phyloP scores from a whole-genome alignment of 2,113 vertebrate species.

The Aix galericulata region DNA sequence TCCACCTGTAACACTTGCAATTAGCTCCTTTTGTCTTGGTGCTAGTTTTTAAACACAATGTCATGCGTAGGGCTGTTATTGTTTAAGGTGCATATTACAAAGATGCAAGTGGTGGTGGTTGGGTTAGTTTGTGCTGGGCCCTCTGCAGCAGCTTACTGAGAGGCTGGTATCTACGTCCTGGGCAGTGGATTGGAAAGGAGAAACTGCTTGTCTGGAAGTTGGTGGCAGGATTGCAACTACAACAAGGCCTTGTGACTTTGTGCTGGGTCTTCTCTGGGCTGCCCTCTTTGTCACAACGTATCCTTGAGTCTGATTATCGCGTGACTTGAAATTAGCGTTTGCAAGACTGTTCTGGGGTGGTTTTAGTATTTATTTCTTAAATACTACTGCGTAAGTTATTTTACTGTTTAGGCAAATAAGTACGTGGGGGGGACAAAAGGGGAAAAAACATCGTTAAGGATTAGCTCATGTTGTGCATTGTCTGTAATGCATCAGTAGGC shows the following conservation, averaged over 20 bases:
- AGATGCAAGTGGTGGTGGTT: accelerated
- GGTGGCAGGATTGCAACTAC: not conserved
- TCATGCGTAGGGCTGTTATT: not conserved
- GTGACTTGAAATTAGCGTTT: not conserved
- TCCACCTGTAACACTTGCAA: not conserved
- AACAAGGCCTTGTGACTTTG: not conserved
- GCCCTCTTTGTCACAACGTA: not conserved
- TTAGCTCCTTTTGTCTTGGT: not conserved
- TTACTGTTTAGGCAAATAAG: not conserved
- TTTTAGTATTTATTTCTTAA: not conserved
- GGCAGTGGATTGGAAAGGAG: not conserved
- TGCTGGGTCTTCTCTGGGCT: not conserved
- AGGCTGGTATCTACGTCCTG: accelerated
- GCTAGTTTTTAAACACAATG: not conserved
- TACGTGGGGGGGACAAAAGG: not conserved
- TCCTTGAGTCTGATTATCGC: not conserved
- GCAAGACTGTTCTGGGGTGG: not conserved
- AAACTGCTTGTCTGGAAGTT: not conserved
- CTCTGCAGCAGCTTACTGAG: not conserved
- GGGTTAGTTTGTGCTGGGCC: not conserved
- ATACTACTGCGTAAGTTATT: not conserved
- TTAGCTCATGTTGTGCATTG: conserved; percentile 47
- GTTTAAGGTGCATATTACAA: not conserved
- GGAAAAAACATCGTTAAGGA: not conserved
- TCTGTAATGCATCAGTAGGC: conserved; percentile 48